Evolutionary conservation across 2,113 vertebrate genomes (phyloP).

Genomic region (Polypterus senegalus): DNA sequence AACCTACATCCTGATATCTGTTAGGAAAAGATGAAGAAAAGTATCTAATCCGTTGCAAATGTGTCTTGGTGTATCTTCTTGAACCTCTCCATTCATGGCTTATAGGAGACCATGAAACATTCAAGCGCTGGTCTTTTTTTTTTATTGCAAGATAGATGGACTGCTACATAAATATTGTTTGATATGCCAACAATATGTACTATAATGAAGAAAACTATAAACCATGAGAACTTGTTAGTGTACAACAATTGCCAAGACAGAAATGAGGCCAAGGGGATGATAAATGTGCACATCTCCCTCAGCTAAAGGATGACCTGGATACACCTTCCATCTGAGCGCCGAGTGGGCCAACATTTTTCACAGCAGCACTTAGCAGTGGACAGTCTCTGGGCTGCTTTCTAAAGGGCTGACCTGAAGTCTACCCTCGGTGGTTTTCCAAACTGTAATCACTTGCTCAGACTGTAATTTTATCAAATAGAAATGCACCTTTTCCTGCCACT

Average conservation of each 20-base stretch:
- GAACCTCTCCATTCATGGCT: not conserved
- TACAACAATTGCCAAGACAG: constrained; percentile 71
- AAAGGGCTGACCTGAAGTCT: constrained; percentile 56
- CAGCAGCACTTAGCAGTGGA: constrained; percentile 77
- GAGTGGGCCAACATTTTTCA: constrained; percentile 89
- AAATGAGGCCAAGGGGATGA: constrained; percentile 92
- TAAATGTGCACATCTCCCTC: constrained; percentile 75
- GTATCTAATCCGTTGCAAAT: no score
- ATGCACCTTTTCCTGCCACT: constrained; percentile 88
- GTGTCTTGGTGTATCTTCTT: no score
- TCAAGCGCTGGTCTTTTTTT: constrained; percentile 52
- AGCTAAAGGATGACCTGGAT: constrained; percentile 88
- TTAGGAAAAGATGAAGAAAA: no score
- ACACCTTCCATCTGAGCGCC: constrained; percentile 65
- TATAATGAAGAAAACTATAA: constrained; percentile 60
- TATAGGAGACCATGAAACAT: not conserved
- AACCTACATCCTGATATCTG: not conserved
- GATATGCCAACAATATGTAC: constrained; percentile 59
- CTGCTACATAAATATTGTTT: constrained; percentile 52
- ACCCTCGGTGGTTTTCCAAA: constrained; percentile 54
- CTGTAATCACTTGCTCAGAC: constrained; percentile 79
- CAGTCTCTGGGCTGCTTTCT: constrained; percentile 65
- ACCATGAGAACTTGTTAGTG: constrained; percentile 72
- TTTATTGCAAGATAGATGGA: constrained; percentile 44
- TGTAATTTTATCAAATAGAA: constrained; percentile 95